A percentile compares a stretch with the other conserved stretches of the same genome.
Conservation (phyloP, 1,140 invertebrate species). For the Ectropis grisescens region DNA sequence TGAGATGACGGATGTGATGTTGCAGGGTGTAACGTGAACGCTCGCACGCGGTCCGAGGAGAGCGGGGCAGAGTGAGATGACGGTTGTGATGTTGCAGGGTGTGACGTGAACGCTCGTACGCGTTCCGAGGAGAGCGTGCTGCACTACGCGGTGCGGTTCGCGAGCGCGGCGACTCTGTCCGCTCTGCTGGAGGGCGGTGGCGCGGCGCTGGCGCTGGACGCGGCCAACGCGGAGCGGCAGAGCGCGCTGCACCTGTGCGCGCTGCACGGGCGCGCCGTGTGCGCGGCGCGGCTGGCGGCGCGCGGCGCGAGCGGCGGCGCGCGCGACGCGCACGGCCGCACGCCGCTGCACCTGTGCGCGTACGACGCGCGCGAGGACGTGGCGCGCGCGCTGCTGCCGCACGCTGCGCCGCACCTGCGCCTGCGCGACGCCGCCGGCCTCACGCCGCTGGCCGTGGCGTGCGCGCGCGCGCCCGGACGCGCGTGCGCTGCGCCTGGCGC, state of each 20-base stretch:
- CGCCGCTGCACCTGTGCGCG: constrained; percentile 14
- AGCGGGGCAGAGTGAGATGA: too few species aligned
- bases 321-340: constrained; percentile 21
- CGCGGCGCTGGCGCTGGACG: not conserved
- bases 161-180: not conserved
- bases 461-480: too few species aligned
- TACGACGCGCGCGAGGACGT: not conserved
- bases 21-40: too few species aligned
- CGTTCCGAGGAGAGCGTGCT: constrained; percentile 85
- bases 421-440: constrained; percentile 18
- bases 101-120: not conserved
- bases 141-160: constrained; percentile 74
- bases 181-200: too few species aligned
- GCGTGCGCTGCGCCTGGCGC: constrained; percentile 32
- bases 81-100: not conserved
- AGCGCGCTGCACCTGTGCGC: constrained; percentile 2
- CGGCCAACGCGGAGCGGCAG: not conserved
- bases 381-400: constrained; percentile 6
- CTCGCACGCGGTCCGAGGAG: not conserved
- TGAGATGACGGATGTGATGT: too few species aligned
- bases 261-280: constrained; percentile 6
- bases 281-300: not conserved
- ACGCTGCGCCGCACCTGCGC: constrained; percentile 8
- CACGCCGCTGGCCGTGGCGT: constrained; percentile 21
- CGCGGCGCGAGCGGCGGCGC: constrained; percentile 11